Evolutionary conservation across 2,113 vertebrate genomes (phyloP).

Genomic region (Planiliza haematocheilus): DNA sequence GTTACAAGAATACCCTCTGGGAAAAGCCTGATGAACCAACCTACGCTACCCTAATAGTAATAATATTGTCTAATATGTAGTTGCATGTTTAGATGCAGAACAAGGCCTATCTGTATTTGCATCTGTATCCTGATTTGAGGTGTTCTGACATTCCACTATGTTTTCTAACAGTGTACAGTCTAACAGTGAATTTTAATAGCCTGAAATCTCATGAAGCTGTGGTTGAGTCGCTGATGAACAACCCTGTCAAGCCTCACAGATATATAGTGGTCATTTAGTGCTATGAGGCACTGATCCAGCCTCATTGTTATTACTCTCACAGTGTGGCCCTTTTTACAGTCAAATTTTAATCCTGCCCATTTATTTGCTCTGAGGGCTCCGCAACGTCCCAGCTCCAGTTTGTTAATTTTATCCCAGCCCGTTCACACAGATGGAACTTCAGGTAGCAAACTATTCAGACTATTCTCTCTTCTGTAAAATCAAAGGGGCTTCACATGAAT

Average conservation of each 20-base stretch:
- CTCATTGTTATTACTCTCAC: slow-evolving; percentile 21
- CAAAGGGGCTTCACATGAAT: not conserved
- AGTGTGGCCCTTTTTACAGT: not conserved
- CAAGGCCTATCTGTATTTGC: slow-evolving; percentile 4
- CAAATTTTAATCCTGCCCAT: not conserved
- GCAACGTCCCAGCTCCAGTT: slow-evolving; percentile 25
- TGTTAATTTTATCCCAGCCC: slow-evolving; percentile 15
- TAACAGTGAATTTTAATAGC: slow-evolving; percentile 44
- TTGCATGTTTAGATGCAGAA: not conserved
- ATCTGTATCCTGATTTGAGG: slow-evolving; percentile 36
- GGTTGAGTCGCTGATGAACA: slow-evolving; percentile 43
- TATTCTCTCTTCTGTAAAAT: slow-evolving; percentile 5
- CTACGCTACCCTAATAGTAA: too few species aligned
- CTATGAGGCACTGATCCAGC: slow-evolving; percentile 18
- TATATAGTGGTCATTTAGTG: slow-evolving; percentile 35
- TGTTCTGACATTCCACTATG: slow-evolving; percentile 46
- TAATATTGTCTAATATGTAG: not conserved
- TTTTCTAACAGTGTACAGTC: slow-evolving; percentile 32
- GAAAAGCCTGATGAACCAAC: too few species aligned
- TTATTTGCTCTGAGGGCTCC: slow-evolving; percentile 1
- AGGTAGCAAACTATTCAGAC: not conserved
- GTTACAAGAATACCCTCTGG: too few species aligned
- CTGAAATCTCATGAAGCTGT: slow-evolving; percentile 47
- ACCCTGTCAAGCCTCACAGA: slow-evolving; percentile 35
- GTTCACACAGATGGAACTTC: not conserved